Evolutionary conservation across 2,113 vertebrate species (phyloP), one percentile per base, ranked within the genome.

Genomic region (Atherinomorus stipes): DNA sequence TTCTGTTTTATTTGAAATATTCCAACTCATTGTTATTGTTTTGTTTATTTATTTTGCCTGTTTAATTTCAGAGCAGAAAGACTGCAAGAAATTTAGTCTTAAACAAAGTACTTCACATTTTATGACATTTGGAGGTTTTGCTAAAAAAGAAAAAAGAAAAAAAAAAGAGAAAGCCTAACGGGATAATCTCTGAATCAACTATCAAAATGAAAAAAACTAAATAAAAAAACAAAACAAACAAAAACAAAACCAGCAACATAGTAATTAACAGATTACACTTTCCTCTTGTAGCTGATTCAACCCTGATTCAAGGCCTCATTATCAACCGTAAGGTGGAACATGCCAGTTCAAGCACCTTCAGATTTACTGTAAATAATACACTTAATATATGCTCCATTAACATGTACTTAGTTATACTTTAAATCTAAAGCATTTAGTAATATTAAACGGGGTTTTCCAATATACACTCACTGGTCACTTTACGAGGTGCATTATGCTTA

Each of bases 71-170:
- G 57, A 22, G 8, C 26, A 49, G 2, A 6, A 25, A 44, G 26
- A 61, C 25, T 23, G 34, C 40, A 56, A 18, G 1, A 38, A 21
- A 8, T 31, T 44, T 22, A 11, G n/a, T 44, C 0, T 3, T 1
- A 19, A 37, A 60, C 23, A 51, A n/a, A 37, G 21, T 0, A 25
- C 22, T 58, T 60, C 38, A 60, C 23, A 59, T 58, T 68, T 1
- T 15, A 3, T 37, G 16, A 25, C 50, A 7, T 65, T 56, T 45
- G 15, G 15, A 45, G 3, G 9, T 34, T 34, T 34, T 4, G 19
- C 19, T 45, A 9, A 42, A 42, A 42, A 9, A 42, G 13, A 42
- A 3, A 42, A 8, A 42, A 42, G 5, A 45, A 19, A 45, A 16
- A 45, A 44, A 9, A 13, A 4, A 44, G 13, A 42, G 4, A 44